These are phyloP conservation scores for Dissostichus mawsoni DNA, from an alignment of 2,113 vertebrate genomes.

Conservation along the genomic window DNA sequence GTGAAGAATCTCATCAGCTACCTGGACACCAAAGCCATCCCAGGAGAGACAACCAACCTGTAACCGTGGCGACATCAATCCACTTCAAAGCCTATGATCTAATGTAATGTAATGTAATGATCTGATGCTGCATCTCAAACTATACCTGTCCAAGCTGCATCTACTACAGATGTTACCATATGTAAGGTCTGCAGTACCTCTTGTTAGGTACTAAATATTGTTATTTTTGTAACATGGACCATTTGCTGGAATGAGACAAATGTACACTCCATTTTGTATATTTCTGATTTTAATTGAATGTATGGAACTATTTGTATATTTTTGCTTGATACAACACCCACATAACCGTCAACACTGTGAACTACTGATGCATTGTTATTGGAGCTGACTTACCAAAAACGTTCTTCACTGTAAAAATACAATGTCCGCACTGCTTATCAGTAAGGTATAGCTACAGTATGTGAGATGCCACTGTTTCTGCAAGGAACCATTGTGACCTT, in stretches of 20 bases:
- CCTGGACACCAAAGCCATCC: constrained; percentile 45
- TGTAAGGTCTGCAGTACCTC: neutral
- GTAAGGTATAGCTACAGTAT: constrained; percentile 56
- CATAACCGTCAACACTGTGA: constrained; percentile 41
- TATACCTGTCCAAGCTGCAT: neutral
- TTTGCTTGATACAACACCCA: neutral
- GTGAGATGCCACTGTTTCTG: constrained; percentile 4
- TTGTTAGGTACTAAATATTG: neutral
- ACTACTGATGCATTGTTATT: neutral
- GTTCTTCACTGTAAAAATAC: constrained; percentile 1
- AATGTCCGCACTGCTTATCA: constrained; percentile 38
- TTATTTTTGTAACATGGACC: neutral
- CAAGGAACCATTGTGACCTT: neutral
- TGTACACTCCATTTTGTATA: neutral
- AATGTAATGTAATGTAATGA: too few species aligned
- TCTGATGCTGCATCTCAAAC: neutral
- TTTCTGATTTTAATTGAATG: neutral
- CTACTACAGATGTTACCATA: neutral
- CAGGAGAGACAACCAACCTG: constrained; percentile 16
- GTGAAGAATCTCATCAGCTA: constrained; percentile 65
- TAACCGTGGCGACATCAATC: constrained; percentile 42
- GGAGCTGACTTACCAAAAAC: neutral
- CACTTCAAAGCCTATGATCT: fast-evolving
- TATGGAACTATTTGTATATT: neutral
- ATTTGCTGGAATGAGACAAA: neutral